Conservation (phyloP, 2,113 vertebrate species). For the Cichladusa arquata region DNA sequence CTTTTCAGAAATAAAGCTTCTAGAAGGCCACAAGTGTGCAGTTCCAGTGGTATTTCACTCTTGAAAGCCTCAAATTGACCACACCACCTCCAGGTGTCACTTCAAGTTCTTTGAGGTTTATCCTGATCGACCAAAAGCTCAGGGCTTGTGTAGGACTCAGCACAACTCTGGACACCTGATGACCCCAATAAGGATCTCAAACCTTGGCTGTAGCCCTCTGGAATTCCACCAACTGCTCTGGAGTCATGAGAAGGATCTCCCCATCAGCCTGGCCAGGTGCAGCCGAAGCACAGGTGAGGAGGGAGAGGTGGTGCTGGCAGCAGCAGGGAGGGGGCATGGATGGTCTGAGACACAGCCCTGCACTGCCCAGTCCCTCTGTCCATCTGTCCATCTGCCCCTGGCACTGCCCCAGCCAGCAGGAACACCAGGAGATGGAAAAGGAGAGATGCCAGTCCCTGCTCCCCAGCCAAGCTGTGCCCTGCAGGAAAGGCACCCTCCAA, state of each 20-base stretch:
- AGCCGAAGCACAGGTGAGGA: not conserved
- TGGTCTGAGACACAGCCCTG: not conserved
- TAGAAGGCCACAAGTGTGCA: not conserved
- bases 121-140: not conserved
- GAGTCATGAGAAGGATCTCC: rapidly evolving
- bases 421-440: not conserved
- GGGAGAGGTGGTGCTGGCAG: not conserved
- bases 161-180: not conserved
- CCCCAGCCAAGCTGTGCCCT: not conserved
- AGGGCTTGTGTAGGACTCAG: not conserved
- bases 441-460: not conserved
- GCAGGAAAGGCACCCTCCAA: not conserved
- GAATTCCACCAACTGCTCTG: not conserved
- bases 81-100: not conserved
- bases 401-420: not conserved
- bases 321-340: not conserved
- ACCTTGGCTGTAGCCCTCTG: not conserved
- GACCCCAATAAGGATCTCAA: not conserved
- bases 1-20: not conserved
- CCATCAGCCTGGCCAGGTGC: too few species aligned
- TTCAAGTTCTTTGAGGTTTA: not conserved
- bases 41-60: not conserved
- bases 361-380: not conserved
- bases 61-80: not conserved
- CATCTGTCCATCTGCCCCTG: too few species aligned